Conservation (phyloP, 2,888 invertebrate genomes). For the Sarcophaga caerulescens region DNA sequence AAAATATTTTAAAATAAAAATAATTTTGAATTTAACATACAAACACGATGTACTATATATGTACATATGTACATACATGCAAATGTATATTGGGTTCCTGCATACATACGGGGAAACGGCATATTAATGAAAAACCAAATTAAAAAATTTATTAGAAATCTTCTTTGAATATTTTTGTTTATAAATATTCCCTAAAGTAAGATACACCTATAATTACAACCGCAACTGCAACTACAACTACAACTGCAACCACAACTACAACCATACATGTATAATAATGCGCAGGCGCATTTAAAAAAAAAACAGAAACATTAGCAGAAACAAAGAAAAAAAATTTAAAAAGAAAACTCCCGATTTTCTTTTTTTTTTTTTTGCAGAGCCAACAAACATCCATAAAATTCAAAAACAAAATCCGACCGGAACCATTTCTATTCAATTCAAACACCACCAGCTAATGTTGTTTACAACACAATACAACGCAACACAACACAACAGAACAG, state of each 20-base stretch:
- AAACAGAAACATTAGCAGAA: background rate
- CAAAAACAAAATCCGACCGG: background rate
- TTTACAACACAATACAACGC: too few relatives aligned
- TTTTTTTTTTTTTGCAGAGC: constrained; percentile 51
- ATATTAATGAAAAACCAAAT: background rate
- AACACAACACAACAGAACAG: background rate
- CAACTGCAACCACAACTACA: background rate
- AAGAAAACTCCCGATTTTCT: constrained; percentile 8
- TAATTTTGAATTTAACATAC: too few relatives aligned
- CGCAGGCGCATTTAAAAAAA: constrained; percentile 63
- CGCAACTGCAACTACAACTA: background rate
- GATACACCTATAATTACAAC: constrained; percentile 26
- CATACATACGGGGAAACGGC: constrained; percentile 16
- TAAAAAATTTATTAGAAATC: constrained; percentile 21
- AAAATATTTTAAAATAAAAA: too few relatives aligned
- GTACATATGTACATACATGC: too few relatives aligned
- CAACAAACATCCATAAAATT: constrained; percentile 62
- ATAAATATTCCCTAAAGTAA: constrained; percentile 63
- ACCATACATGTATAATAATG: constrained; percentile 36
- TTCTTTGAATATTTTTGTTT: constrained; percentile 62
- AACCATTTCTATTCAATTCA: background rate
- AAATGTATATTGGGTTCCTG: too few relatives aligned
- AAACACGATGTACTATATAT: too few relatives aligned
- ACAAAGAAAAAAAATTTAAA: constrained; percentile 23
- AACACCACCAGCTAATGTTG: background rate